phyloP scores from a whole-genome alignment of 2,888 invertebrate species.

The Athalia circularis region DNA sequence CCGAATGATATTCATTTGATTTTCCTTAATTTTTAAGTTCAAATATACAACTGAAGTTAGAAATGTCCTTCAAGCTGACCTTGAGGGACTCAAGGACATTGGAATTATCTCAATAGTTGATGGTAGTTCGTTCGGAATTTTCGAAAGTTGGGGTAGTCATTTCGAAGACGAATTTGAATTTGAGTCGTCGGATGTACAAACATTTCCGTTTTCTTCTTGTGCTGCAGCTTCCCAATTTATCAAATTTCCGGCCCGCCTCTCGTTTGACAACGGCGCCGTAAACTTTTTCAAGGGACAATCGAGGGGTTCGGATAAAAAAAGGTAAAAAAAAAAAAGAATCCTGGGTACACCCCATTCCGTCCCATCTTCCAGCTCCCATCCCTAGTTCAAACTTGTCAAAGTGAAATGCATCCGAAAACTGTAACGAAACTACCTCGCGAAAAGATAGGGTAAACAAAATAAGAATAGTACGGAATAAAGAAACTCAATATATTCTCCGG shows the following conservation, averaged over 20 bases:
- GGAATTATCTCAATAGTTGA: conserved; percentile 20
- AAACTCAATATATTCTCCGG: neutral
- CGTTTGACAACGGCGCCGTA: conserved; percentile 19
- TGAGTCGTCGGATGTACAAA: conserved; percentile 11
- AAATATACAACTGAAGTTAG: neutral
- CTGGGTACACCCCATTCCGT: neutral
- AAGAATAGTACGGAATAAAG: neutral
- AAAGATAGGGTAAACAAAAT: neutral
- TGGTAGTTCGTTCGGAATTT: conserved; percentile 22
- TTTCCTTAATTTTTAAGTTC: neutral
- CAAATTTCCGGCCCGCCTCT: conserved; percentile 23
- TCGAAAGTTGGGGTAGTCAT: conserved; percentile 10
- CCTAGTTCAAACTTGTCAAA: neutral
- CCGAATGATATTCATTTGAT: too few species aligned
- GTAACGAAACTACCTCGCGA: neutral
- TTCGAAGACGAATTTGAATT: conserved; percentile 32
- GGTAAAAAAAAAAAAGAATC: too few species aligned
- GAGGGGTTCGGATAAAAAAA: conserved; percentile 4
- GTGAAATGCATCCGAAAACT: conserved; percentile 5
- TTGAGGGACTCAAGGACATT: conserved; percentile 5
- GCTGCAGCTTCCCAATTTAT: conserved; percentile 6
- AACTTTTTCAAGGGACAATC: conserved; percentile 7
- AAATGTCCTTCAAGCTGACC: conserved; percentile 19
- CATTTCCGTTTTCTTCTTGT: neutral
- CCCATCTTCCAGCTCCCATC: neutral